These are phyloP conservation scores for Spilosoma lubricipeda DNA, from an alignment of 2,888 invertebrate genomes.

Conservation along the genomic window DNA sequence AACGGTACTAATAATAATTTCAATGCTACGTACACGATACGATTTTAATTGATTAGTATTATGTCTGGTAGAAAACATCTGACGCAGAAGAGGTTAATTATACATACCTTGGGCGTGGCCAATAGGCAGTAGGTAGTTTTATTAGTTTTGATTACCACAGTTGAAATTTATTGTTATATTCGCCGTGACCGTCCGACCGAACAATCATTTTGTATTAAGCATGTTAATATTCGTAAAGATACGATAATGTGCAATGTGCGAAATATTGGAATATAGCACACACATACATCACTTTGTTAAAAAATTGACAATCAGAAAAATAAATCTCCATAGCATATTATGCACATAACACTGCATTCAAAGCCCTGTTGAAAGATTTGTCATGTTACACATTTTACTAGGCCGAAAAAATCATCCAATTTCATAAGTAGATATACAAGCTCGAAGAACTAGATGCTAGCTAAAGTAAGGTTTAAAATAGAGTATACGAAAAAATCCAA, in stretches of 20 bases:
- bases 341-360: too few species aligned
- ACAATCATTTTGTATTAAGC: not conserved
- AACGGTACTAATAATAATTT: not conserved
- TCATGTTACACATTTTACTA: not conserved
- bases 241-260: not conserved
- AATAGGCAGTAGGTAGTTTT: constrained; percentile 3
- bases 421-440: not conserved
- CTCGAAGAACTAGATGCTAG: not conserved
- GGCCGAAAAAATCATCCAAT: not conserved
- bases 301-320: too few species aligned
- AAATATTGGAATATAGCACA: not conserved
- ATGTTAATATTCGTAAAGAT: not conserved
- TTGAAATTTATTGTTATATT: not conserved
- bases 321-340: too few species aligned
- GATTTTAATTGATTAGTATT: not conserved
- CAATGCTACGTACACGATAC: not conserved
- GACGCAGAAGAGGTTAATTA: not conserved
- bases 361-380: not conserved
- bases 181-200: not conserved
- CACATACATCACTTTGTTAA: too few species aligned
- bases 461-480: not conserved
- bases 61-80: not conserved
- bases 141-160: not conserved
- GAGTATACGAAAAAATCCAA: not conserved
- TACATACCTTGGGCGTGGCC: not conserved